Evolutionary conservation across 2,113 vertebrate species (phyloP), one percentile per base, ranked within the genome.

Genomic region (Typhlomys cinereus): DNA sequence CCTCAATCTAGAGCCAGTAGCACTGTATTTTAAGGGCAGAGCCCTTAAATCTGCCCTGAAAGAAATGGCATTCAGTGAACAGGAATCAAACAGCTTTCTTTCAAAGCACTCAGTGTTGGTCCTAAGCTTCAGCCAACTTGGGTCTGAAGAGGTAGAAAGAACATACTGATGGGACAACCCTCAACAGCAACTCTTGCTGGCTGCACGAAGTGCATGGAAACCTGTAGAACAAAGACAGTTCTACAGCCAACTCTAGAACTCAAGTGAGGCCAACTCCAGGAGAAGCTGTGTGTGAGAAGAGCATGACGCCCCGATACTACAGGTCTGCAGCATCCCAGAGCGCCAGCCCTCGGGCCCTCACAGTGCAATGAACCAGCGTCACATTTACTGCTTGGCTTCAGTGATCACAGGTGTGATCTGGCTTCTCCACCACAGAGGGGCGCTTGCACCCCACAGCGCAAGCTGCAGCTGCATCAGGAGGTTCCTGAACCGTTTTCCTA

Each of bases 1-100:
- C 93, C 96, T 96, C 76, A 96, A 89, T 95, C 95, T 97, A 96
- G 88, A 94, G 75, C 93, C 92, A 96, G 89, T 70, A 93, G 92
- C 87, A 96, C 39, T 94, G 88, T 92, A 93, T 83, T 92, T 93
- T 93, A 95, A 96, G 95, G 95, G 94, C 84, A 93, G 57, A 89
- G 89, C 88, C 94, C 86, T 96, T 91, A 70, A 85, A 93, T 94
- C 85, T 95, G 91, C 88, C 88, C 87, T 93, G 88, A 90, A 96
- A 96, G 88, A 96, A 95, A 96, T 36, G 91, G 94, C 91, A 96
- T 90, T 96, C 84, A 96, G 89, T 95, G 93, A 95, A 90, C 36
- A 95, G 86, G 90, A 95, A 94, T 92, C 86, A 94, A 89, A 96
- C 64, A 95, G 94, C 89, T 92, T 91, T 83, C 88, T 94, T 91